phyloP scores from a whole-genome alignment of 2,113 vertebrate species.

The Chunga burmeisteri region DNA sequence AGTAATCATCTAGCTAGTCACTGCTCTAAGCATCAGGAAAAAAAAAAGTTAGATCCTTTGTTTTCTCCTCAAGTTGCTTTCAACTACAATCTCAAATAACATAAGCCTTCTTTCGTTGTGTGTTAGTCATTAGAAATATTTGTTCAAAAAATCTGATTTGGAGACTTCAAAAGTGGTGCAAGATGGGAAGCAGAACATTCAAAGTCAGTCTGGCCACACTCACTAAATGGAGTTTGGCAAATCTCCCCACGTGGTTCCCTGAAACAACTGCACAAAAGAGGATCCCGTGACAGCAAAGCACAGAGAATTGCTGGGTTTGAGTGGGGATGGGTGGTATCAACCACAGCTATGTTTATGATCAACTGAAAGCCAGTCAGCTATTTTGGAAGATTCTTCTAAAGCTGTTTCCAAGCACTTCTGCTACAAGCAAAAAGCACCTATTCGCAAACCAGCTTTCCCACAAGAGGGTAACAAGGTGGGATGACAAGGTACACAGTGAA shows the following conservation, averaged over 20 bases:
- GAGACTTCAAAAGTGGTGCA: not conserved
- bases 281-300: not conserved
- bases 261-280: not conserved
- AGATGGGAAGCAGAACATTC: not conserved
- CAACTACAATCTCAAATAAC: not conserved
- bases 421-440: not conserved
- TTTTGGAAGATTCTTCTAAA: not conserved
- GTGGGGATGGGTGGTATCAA: not conserved
- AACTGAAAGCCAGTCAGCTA: not conserved
- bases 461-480: not conserved
- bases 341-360: not conserved
- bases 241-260: not conserved
- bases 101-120: not conserved
- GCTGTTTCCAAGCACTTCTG: not conserved
- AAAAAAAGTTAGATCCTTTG: not conserved
- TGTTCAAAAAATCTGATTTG: not conserved
- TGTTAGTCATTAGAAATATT: not conserved
- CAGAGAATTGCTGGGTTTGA: not conserved
- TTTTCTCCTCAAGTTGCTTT: not conserved
- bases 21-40: not conserved
- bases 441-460: not conserved
- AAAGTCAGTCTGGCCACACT: not conserved
- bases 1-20: not conserved
- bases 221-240: not conserved
- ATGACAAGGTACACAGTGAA: not conserved